Evolutionary conservation across 2,888 invertebrate species (phyloP).

Genomic region (Oxytorus armatus): DNA sequence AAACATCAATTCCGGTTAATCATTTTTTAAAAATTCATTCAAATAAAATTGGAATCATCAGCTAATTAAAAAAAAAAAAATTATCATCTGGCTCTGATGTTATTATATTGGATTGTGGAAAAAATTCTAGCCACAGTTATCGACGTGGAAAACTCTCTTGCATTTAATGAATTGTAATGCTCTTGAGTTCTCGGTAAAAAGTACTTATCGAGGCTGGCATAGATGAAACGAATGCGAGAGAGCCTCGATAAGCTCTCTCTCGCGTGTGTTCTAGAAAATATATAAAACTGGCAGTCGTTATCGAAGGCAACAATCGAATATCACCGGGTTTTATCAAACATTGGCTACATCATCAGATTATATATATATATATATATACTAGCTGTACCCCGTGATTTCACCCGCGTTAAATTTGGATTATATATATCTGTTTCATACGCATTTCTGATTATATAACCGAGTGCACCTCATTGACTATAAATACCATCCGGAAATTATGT

Average conservation of each 20-base stretch:
- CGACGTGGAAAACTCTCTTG: neutral
- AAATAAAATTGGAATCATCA: neutral
- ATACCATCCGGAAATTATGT: no score
- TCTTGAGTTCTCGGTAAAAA: slow-evolving; percentile 28
- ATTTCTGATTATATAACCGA: no score
- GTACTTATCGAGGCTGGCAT: slow-evolving; percentile 43
- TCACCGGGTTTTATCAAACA: slow-evolving; percentile 19
- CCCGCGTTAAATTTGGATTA: no score
- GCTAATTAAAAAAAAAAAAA: no score
- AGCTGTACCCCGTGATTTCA: no score
- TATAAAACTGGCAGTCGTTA: slow-evolving; percentile 26
- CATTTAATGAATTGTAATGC: slow-evolving; percentile 6
- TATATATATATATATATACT: neutral
- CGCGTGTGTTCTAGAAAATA: slow-evolving; percentile 25
- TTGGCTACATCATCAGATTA: neutral
- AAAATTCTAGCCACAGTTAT: neutral
- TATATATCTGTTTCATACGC: no score
- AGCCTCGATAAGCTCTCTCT: slow-evolving; percentile 37
- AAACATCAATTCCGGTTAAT: neutral
- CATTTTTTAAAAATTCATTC: neutral
- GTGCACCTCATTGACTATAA: no score
- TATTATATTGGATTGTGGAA: neutral
- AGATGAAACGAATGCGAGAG: slow-evolving; percentile 37
- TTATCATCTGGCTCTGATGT: neutral
- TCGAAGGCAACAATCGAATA: slow-evolving; percentile 13